Evolutionary conservation across 2,888 invertebrate species (phyloP).

Genomic region (Acronicta alni): DNA sequence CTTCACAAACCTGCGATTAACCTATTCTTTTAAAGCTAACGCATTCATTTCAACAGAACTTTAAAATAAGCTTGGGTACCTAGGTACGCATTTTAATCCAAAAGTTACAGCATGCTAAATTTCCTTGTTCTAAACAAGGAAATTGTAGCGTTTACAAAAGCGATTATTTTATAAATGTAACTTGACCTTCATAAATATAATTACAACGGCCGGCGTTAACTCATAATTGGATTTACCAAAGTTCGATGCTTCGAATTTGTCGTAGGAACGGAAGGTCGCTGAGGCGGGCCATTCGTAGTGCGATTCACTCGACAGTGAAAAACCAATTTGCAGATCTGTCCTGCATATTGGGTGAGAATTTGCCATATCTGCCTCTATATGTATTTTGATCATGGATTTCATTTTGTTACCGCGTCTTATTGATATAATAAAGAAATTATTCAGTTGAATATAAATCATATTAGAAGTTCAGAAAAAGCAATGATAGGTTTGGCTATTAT

Average conservation of each 20-base stretch:
- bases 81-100: background rate
- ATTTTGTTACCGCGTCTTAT: too few relatives aligned
- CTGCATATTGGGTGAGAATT: slow-evolving; percentile 25
- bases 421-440: too few relatives aligned
- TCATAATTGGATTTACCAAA: slow-evolving; percentile 59
- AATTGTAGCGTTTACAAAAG: slow-evolving; percentile 10
- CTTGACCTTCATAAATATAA: slow-evolving; percentile 61
- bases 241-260: slow-evolving; percentile 50
- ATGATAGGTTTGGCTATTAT: too few relatives aligned
- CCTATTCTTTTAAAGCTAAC: too few relatives aligned
- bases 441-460: too few relatives aligned
- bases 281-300: slow-evolving; percentile 32
- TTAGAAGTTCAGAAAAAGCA: too few relatives aligned
- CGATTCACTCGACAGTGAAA: slow-evolving; percentile 31
- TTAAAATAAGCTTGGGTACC: background rate
- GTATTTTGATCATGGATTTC: background rate
- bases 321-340: slow-evolving; percentile 27
- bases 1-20: too few relatives aligned
- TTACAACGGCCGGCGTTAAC: slow-evolving; percentile 43
- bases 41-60: slow-evolving; percentile 15
- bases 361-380: slow-evolving; percentile 1
- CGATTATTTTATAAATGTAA: slow-evolving; percentile 62
- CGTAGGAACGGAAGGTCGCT: slow-evolving; percentile 30
- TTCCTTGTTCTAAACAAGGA: background rate
- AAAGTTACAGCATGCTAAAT: background rate